Evolutionary conservation across 2,113 vertebrate species (phyloP), one percentile per base, ranked within the genome.

Genomic region (Cyrtonyx montezumae): DNA sequence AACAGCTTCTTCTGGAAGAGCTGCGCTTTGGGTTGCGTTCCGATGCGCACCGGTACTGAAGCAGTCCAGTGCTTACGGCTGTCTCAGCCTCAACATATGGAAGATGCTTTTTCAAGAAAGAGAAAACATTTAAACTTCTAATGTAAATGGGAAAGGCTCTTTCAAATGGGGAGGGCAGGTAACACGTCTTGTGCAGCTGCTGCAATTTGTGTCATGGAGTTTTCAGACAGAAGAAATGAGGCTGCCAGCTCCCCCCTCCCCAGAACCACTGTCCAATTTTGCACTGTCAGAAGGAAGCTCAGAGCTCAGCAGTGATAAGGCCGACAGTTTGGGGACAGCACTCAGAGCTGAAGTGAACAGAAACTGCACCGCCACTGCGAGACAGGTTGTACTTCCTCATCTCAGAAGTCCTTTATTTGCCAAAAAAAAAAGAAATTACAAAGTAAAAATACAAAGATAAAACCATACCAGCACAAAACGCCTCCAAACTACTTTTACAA

Each of bases 401-500:
- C 91, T 88, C 63, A 55, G n/a, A 93, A 92, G 32, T 79, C 37
- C 56, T 96, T 97, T 96, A 95, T 95, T 97, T 94, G 86, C 71
- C 85, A 93, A 93, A 94, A 36, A 95, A 25, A 68, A 40, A 88
- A 48, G 69, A 82, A 94, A 93, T 86, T 93, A 92, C 61, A 51
- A 92, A 92, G 94, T 89, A 94, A 90, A 92, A 96, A 88, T 84
- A 91, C 59, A 93, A 95, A 88, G 90, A 81, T 43, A 95, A 95
- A 96, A 87, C 89, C 92, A 95, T 84, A 84, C 90, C 91, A 95
- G 78, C 88, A 91, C 88, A 94, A 96, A 91, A 59, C 18, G 43
- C 55, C 45, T 93, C 63, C 74, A 58, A 78, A 79, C 69, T 93
- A 90, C 82, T 89, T 86, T 59, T 40, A 49, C n/a, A 42, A 95